These are phyloP conservation scores for Heterotilapia buettikoferi DNA, from an alignment of 2,113 vertebrate species.

Conservation along the genomic window DNA sequence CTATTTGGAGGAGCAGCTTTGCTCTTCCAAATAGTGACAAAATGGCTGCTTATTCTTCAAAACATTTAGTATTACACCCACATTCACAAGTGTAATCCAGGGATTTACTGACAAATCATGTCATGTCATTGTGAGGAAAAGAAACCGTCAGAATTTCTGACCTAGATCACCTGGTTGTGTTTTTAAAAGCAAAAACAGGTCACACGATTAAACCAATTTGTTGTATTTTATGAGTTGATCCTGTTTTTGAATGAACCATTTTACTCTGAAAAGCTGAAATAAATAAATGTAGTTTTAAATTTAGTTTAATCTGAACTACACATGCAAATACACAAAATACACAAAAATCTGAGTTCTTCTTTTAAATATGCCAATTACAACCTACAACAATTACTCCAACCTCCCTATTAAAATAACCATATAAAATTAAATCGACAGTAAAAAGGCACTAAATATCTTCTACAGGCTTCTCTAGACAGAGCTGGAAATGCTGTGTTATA, in stretches of 20 bases:
- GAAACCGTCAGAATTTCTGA: not conserved
- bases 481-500: not conserved
- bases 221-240: not conserved
- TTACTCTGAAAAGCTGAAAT: not conserved
- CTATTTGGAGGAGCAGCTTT: not conserved
- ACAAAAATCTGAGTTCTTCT: not conserved
- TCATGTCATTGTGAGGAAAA: not conserved
- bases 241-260: not conserved
- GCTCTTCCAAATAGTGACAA: not conserved
- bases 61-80: not conserved
- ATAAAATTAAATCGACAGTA: too few relatives aligned
- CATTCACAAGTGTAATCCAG: not conserved
- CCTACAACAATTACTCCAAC: not conserved
- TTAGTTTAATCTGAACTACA: not conserved
- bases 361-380: not conserved
- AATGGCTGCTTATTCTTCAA: not conserved
- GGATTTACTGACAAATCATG: not conserved
- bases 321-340: not conserved
- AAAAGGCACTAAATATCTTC: not conserved
- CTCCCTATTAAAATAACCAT: not conserved
- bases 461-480: not conserved
- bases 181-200: not conserved
- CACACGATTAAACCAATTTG: not conserved
- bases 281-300: not conserved
- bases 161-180: not conserved